These are phyloP conservation scores for Ibidorhyncha struthersii DNA, from an alignment of 2,113 vertebrate species.

Conservation along the genomic window DNA sequence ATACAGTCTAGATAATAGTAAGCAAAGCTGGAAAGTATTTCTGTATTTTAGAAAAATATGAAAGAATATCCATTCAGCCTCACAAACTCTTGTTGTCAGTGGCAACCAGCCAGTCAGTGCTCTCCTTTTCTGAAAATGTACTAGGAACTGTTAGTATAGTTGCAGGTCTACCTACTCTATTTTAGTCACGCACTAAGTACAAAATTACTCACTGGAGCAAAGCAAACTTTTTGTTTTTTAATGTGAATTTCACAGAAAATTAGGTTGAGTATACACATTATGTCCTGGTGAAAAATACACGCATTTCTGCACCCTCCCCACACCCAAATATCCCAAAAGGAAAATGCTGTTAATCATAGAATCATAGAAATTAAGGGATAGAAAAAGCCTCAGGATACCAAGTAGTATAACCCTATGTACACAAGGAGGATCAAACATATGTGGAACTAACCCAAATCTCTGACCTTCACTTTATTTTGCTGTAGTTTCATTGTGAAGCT, in stretches of 20 bases:
- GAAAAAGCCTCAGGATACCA: not conserved
- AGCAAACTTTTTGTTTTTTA: not conserved
- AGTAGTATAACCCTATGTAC: not conserved
- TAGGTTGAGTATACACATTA: not conserved
- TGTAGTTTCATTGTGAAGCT: not conserved
- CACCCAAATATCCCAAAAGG: not conserved
- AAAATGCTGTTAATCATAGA: not conserved
- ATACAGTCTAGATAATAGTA: not conserved
- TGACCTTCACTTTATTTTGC: not conserved
- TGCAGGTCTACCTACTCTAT: not conserved
- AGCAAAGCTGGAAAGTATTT: not conserved
- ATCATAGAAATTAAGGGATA: not conserved
- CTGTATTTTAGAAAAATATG: not conserved
- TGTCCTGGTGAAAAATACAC: not conserved
- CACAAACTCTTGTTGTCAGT: not conserved
- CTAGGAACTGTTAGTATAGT: not conserved
- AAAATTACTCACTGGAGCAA: not conserved
- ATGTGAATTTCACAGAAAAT: not conserved
- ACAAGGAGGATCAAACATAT: not conserved
- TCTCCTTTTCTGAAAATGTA: not conserved
- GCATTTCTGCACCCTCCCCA: not conserved
- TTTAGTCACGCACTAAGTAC: not conserved
- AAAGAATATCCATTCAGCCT: not conserved
- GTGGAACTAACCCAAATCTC: not conserved
- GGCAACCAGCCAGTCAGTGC: not conserved